Percentiles rank a stretch among this genome's conserved stretches.
Conservation (phyloP, 1,140 invertebrate genomes). For the Rhagoletis pomonella region DNA sequence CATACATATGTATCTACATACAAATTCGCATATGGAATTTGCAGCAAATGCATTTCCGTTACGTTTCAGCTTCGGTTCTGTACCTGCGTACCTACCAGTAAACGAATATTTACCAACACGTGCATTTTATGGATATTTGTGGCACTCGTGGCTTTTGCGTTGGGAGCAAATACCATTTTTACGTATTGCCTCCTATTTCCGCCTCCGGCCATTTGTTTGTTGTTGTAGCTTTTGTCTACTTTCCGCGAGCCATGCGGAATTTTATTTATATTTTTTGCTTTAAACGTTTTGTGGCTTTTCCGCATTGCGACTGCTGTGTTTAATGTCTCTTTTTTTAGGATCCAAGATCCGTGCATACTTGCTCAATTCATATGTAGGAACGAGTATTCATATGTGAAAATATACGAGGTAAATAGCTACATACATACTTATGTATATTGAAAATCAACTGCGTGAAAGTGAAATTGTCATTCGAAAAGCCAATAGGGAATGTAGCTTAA, state of each 20-base stretch:
- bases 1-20: neutral
- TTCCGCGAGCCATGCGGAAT: neutral
- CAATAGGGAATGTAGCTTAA: too few relatives aligned
- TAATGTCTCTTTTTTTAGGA: neutral
- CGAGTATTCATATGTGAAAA: too few relatives aligned
- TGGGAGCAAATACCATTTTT: constrained; percentile 19
- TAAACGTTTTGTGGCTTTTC: constrained; percentile 16
- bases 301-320: constrained; percentile 38
- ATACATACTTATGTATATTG: too few relatives aligned
- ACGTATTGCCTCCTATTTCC: constrained; percentile 34
- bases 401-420: too few relatives aligned
- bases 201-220: constrained; percentile 28
- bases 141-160: neutral
- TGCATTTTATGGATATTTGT: neutral
- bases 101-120: neutral
- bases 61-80: constrained; percentile 5
- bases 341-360: too few relatives aligned
- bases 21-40: neutral
- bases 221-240: neutral
- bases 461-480: too few relatives aligned
- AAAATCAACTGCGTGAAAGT: too few relatives aligned
- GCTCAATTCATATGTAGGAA: too few relatives aligned
- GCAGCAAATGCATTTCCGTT: constrained; percentile 25
- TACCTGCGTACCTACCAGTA: neutral
- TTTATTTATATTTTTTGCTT: neutral